Base-by-base conservation (phyloP, 1,140 invertebrate species). In the Zaprionus ornatus region DNA sequence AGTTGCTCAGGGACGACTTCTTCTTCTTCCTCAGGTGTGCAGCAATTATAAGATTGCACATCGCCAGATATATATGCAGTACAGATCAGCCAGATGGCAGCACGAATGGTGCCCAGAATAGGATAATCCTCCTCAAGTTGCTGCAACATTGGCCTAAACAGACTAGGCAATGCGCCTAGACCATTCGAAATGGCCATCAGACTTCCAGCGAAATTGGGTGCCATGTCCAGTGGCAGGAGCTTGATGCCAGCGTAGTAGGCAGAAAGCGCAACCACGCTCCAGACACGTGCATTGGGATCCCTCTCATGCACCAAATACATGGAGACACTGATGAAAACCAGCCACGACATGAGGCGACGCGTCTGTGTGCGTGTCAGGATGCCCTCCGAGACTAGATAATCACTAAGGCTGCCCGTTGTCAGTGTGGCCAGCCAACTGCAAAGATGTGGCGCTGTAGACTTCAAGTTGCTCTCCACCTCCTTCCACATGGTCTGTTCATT, bases 131-230 rank as follows among this genome's bases (percentile, higher is more conserved):
- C 7, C 19, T 90, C 85, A 10, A 88, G 27, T 5, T 84, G 55
- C 15, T 81, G 61, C 17, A 84, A 19, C 42, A 81, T 60, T 1
- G 84, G 84, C 64, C 64, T 13, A 27, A 88, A 2, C n/a, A 88
- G 50, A 1, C 48, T 42, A 0, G 80, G 71, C 42, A 88, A 27
- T 0, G 78, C 66, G 3, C 71, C 78, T 3, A 88, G 1, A 3
- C 85, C 96, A 77, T 97, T 97, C 0, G 96, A 95, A 6, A 97
- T 93, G 0, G 96, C 97, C 96, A 97, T 97, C 52, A 97, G 92
- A 0, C 95, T 95, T 65, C 96, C 96, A 6, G 96, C 95, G 90
- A 95, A 97, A 79, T 96, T 96, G 29, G 96, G 95, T 79, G 96
- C 96, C 66, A 97, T 94, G 91, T 97, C 96, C 57, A 97, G 93